Base-by-base conservation (phyloP, 2,888 invertebrate genomes). In the Drosophila aldrichi region DNA sequence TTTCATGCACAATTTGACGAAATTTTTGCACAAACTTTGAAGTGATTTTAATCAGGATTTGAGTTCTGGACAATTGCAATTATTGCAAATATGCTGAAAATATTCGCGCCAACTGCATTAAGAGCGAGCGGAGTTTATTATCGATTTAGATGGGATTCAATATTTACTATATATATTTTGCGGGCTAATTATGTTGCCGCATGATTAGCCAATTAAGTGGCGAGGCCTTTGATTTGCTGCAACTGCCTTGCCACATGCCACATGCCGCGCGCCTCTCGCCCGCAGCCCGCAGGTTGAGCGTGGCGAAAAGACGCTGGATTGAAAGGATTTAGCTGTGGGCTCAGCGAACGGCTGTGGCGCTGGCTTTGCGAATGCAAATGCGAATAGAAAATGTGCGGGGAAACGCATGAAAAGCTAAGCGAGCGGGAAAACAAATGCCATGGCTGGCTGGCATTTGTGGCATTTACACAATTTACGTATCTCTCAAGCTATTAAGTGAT, bases 401-500 rank as follows among this genome's bases (percentile, higher is more conserved):
- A 32, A 22, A 41, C 7, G 29, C 29, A 29, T 38, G 40, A 44
- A 32, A 43, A 56, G 48, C n/a, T 20, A 43, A 56, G 48, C n/a
- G 48, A 12, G 29, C 18, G 32, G 32, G 52, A 10, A 22, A 60
- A 63, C 60, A 56, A 62, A 59, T 49, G 56, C 52, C 52, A 52
- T 29, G 66, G 36, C 43, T 62, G 43, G 22, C 6, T 22, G 52
- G 67, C 38, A 58, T 76, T 73, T 69, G 61, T 59, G 60, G 61
- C 49, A 68, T 68, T 74, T 64, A 63, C 61, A 61, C 70, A 67
- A 55, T 67, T 66, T 65, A 38, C 64, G 65, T 52, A 68, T 60
- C 59, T 58, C 59, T 70, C 56, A 52, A 68, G 70, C 67, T 73
- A 73, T 81, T 82, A 79, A 74, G 71, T 65, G 68, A 72, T 78